These are phyloP conservation scores for Anastrepha obliqua DNA, from an alignment of 1,140 invertebrate genomes.

Conservation along the genomic window DNA sequence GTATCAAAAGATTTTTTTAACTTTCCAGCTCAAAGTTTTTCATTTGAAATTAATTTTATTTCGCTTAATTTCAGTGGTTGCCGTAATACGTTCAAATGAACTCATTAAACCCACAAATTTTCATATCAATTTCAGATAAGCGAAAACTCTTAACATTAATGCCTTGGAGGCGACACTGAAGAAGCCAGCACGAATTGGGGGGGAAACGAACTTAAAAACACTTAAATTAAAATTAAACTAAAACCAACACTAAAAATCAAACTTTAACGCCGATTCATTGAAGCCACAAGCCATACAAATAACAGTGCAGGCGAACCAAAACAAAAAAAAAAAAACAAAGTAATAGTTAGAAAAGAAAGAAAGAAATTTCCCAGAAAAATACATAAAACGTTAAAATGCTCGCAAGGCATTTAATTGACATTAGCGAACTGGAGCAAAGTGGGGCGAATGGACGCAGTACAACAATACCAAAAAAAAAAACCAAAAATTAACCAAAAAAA, in stretches of 20 bases:
- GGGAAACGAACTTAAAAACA: slow-evolving; percentile 55
- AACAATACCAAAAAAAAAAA: slow-evolving; percentile 20
- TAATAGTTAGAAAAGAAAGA: not conserved
- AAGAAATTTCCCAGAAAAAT: slow-evolving; percentile 69
- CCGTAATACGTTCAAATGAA: slow-evolving; percentile 30
- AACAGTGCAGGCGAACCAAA: not conserved
- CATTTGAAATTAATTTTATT: slow-evolving; percentile 16
- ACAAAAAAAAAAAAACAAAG: too few relatives aligned
- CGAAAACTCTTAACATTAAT: slow-evolving; percentile 37
- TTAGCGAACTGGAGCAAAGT: slow-evolving; percentile 38
- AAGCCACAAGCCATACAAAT: slow-evolving; percentile 14
- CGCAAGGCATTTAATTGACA: slow-evolving; percentile 50
- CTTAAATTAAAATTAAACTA: slow-evolving; percentile 57
- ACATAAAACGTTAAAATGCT: slow-evolving; percentile 60
- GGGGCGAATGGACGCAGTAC: slow-evolving; percentile 2
- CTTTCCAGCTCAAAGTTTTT: not conserved
- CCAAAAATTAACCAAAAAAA: slow-evolving; percentile 14
- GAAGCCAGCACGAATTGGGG: not conserved
- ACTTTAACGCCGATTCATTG: slow-evolving; percentile 60
- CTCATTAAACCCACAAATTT: slow-evolving; percentile 60
- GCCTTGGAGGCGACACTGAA: not conserved
- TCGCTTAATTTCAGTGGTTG: slow-evolving; percentile 14
- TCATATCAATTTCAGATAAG: slow-evolving; percentile 63
- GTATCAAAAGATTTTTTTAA: not conserved
- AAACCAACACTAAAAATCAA: slow-evolving; percentile 65